A percentile compares a stretch with the other conserved stretches of the same genome.
These are phyloP conservation scores for Lepidonotus clava DNA, from an alignment of 2,888 invertebrate species.

Conservation along the genomic window DNA sequence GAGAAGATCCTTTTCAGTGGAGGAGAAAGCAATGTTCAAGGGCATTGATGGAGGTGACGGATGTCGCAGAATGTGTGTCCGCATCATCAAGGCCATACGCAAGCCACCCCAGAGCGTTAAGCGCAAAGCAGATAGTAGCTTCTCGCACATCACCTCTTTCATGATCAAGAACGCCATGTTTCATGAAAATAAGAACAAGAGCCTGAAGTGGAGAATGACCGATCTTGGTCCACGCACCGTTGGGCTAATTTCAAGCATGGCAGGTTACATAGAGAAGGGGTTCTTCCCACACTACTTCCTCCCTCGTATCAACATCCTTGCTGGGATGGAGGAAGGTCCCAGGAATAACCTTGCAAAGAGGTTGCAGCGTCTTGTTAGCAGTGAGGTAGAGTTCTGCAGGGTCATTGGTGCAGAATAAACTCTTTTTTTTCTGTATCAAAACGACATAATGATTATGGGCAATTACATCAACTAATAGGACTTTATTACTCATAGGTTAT, in stretches of 20 bases:
- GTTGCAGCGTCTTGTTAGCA: constrained; percentile 24
- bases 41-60: constrained; percentile 55
- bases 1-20: constrained; percentile 52
- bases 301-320: constrained; percentile 14
- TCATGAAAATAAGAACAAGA: not conserved
- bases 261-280: not conserved
- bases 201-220: not conserved
- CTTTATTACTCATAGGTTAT: too few species aligned
- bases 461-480: too few species aligned
- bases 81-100: constrained; percentile 51
- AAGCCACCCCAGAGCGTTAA: constrained; percentile 12
- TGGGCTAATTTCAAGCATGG: not conserved
- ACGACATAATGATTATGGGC: too few species aligned
- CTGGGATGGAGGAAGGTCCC: not conserved
- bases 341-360: constrained; percentile 10
- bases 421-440: too few species aligned
- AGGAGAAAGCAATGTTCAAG: constrained; percentile 54
- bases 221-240: not conserved
- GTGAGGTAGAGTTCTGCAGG: constrained; percentile 30
- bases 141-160: constrained; percentile 3
- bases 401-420: constrained; percentile 29
- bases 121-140: not conserved
- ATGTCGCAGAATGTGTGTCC: constrained; percentile 54
- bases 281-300: constrained; percentile 39
- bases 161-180: constrained; percentile 21